Evolutionary conservation across 2,888 invertebrate species (phyloP).

Genomic region (Catocala nupta): DNA sequence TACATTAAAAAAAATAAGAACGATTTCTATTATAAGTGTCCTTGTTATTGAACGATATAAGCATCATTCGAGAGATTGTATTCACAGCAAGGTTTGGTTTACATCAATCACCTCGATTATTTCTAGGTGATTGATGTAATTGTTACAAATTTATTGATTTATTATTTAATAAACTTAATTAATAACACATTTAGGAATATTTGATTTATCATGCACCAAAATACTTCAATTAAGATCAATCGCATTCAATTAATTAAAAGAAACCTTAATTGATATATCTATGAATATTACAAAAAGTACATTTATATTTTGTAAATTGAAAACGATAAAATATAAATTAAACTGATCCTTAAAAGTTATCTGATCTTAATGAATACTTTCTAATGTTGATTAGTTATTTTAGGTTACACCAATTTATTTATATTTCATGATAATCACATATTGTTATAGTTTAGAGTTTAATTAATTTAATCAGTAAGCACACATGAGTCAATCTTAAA

Average conservation of each 20-base stretch:
- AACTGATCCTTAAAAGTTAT: slow-evolving; percentile 20
- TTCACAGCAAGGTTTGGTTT: neutral
- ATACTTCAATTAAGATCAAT: slow-evolving; percentile 1
- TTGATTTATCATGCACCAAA: slow-evolving; percentile 3
- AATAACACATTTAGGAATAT: slow-evolving; percentile 10
- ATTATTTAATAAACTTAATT: slow-evolving; percentile 10
- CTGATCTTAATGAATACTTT: slow-evolving; percentile 28
- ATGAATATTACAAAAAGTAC: slow-evolving; percentile 10
- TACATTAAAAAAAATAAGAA: too few species aligned
- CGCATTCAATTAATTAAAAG: slow-evolving; percentile 6
- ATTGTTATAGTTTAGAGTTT: neutral
- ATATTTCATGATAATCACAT: neutral
- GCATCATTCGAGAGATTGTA: too few species aligned
- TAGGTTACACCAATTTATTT: neutral
- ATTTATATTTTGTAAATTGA: slow-evolving; percentile 11
- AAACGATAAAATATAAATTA: slow-evolving; percentile 31
- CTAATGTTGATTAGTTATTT: slow-evolving; percentile 18
- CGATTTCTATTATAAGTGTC: neutral
- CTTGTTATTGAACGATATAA: too few species aligned
- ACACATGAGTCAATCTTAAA: too few species aligned
- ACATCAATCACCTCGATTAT: slow-evolving; percentile 3
- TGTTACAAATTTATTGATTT: slow-evolving; percentile 8
- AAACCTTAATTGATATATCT: slow-evolving; percentile 24
- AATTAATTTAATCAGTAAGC: too few species aligned
- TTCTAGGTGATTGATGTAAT: slow-evolving; percentile 7